Evolutionary conservation across 2,888 invertebrate species (phyloP), one percentile per base, ranked within the genome.

Genomic region (Caenorhabditis sp.): DNA sequence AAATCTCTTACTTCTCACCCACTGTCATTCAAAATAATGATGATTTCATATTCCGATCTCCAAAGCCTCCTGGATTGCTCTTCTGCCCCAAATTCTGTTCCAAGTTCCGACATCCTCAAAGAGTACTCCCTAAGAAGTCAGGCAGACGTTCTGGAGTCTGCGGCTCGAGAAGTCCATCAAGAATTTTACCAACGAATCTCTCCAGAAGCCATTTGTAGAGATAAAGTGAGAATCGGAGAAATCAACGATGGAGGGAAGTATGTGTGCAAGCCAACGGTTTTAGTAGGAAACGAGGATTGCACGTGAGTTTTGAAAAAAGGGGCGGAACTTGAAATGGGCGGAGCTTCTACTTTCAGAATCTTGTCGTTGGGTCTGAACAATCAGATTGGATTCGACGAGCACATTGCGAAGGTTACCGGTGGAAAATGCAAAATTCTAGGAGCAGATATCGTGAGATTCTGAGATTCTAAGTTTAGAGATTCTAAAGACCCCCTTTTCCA

Each of bases 181-280:
- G 72, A 31, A n/a, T 79, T 72, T 35, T 79, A 64, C 28, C 2
- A 38, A 24, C 44, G 31, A 56, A 58, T 72, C 2, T 64, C 64
- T 31, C 16, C 24, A 28, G 80, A 80, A 31, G 74, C 64, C 14
- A 56, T 41, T 56, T 85, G 85, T 69, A 16, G 16, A 12, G 44
- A 69, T 14, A 76, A 63, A n/a, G 44, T 51, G 22, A 72, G 79
- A 49, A 70, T 85, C n/a, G 85, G 85, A 38, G 80, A 61, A 14
- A 49, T 8, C 14, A 73, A 64, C 14, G 85, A 85, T 59, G 85
- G 85, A 8, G 85, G 85, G 12, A 85, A 85, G 47, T 77, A 73
- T 58, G 82, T 85, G 24, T 83, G 82, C 35, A 69, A 69, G 47
- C 80, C 85, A 35, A 7, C 22, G 16, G 49, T 28, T 2, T 6